Evolutionary conservation across 2,888 invertebrate genomes (phyloP), one percentile per base, ranked within the genome.

Genomic region (Morpho achilles): DNA sequence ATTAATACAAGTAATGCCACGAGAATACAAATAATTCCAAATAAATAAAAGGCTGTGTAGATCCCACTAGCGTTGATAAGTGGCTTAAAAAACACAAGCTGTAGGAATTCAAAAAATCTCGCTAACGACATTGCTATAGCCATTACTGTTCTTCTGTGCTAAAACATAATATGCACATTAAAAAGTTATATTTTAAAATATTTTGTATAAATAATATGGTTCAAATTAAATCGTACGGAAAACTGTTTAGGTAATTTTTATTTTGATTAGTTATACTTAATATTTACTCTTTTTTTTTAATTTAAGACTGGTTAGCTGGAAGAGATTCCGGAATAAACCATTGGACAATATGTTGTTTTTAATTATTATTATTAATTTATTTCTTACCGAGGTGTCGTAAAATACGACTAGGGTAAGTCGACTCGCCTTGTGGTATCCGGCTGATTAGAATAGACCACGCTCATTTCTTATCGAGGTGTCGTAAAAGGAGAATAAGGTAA

Each of bases 61-160:
- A 77, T 69, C 0, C 87, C 87, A 0, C 82, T 67, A 0, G 75
- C 56, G 2, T 69, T 80, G 0, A 77, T 77, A 0, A 87, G 52
- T 0, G 85, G 78, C 48, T 84, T 85, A 72, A 87, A 87, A 71
- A 87, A 82, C 7, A 84, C 61, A 60, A 82, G 73, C 67, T 87
- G 85, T 0, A 84, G 16, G 66, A 84, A 84, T 51, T 70, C 81
- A 0, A 74, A 63, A 0, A 76, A 39, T 0, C 83, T 74, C 0
- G 84, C 77, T 0, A 68, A 16, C 0, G 84, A 73, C 84, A 84
- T 85, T 0, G 82, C 74, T 0, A 69, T 66, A 0, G 81, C 87
- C 73, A 86, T 76, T 0, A 88, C 83, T 7, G 83, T 82, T 0
- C 62, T 62, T n/a, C 88, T 84, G 56, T 84, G 85, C 88, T 88